A percentile compares a stretch with the other conserved stretches of the same genome.
Conservation (phyloP, 2,113 vertebrate species). For the Apaloderma vittatum region DNA sequence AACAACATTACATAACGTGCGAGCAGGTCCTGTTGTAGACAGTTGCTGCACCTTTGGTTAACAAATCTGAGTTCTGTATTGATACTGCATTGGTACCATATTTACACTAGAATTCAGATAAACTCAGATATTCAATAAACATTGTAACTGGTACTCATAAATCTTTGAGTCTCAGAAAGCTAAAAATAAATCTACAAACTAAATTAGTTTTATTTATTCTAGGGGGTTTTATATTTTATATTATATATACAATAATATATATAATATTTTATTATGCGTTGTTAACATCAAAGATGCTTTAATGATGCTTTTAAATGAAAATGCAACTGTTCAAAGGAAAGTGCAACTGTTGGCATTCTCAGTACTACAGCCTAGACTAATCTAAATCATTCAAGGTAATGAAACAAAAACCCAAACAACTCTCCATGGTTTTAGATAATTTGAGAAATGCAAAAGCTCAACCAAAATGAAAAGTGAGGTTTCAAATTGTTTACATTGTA, state of each 20-base stretch:
- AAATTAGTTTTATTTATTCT: neutral
- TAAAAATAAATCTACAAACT: neutral
- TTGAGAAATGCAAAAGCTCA: neutral
- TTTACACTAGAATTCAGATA: neutral
- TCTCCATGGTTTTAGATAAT: neutral
- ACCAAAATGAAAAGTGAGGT: neutral
- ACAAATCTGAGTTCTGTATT: neutral
- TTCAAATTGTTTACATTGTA: neutral
- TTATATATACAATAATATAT: too few species aligned
- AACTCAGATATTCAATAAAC: neutral
- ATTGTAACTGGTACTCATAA: neutral
- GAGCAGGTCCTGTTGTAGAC: neutral
- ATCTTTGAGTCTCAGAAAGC: neutral
- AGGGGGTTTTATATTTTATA: neutral
- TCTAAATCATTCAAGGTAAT: neutral
- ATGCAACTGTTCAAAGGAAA: neutral
- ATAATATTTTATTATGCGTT: neutral
- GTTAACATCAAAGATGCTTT: neutral
- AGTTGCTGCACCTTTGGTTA: neutral
- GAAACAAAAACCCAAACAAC: neutral
- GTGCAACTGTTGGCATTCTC: neutral
- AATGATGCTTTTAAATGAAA: neutral
- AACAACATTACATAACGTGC: neutral
- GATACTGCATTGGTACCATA: neutral
- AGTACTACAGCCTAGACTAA: neutral